Conservation (phyloP, 2,888 invertebrate genomes). For the Pyrgus malvae region DNA sequence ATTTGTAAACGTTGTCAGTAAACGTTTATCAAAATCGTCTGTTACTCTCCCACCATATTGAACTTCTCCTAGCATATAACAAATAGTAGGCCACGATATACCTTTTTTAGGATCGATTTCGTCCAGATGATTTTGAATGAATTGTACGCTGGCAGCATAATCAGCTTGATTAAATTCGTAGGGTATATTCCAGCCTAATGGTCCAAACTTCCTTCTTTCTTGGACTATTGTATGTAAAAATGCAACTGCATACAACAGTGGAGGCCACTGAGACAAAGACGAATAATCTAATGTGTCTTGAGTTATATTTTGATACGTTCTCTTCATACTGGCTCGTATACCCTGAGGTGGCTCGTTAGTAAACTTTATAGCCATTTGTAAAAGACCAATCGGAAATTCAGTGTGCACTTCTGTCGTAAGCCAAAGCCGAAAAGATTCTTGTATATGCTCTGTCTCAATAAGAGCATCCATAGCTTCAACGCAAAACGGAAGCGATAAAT, state of each 20-base stretch:
- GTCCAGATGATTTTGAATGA: constrained; percentile 97
- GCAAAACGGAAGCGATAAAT: constrained; percentile 96
- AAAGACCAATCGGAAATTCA: constrained; percentile 93
- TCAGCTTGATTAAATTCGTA: constrained; percentile 99
- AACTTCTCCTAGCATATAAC: constrained; percentile 98
- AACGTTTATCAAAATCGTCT: constrained; percentile 97
- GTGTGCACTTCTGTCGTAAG: constrained; percentile 96
- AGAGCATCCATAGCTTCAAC: constrained; percentile 95
- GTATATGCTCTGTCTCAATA: constrained; percentile 90
- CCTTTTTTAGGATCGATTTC: constrained; percentile 98
- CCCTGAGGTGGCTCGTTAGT: constrained; percentile 99
- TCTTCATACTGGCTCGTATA: constrained; percentile 93
- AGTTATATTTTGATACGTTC: constrained; percentile 94
- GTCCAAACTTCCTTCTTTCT: constrained; percentile 97
- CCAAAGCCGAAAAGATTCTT: constrained; percentile 94
- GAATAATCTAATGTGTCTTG: constrained; percentile 97
- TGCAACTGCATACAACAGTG: constrained; percentile 94
- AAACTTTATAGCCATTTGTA: constrained; percentile 97
- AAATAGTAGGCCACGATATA: constrained; percentile 98
- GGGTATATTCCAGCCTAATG: constrained; percentile 97
- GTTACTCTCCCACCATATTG: constrained; percentile 95
- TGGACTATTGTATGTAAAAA: constrained; percentile 98
- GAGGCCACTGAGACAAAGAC: constrained; percentile 95
- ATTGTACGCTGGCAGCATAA: constrained; percentile 96
- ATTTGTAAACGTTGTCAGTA: constrained; percentile 95